phyloP scores from a whole-genome alignment of 92 coral and sea anemone genomes.

The Pocillopora grandis region DNA sequence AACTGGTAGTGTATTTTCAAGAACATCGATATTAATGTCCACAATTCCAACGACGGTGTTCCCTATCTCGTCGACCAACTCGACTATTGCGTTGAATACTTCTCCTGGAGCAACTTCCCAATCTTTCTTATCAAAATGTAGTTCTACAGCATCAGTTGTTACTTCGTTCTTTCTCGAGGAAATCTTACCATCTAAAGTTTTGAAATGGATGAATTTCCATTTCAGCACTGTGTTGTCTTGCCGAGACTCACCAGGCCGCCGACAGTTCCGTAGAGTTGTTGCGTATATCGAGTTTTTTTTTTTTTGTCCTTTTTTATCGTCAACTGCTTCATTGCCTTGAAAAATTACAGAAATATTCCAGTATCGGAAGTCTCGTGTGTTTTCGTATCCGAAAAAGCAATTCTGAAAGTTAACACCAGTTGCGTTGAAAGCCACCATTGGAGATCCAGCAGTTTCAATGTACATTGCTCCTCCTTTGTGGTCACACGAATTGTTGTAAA shows the following conservation, averaged over 20 bases:
- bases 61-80: constrained; percentile 75
- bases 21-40: constrained; percentile 38
- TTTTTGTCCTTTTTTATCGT: constrained; percentile 37
- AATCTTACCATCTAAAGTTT: constrained; percentile 26
- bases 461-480: constrained; percentile 90
- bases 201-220: constrained; percentile 73
- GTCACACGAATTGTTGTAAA: constrained; percentile 54
- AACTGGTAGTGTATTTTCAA: constrained; percentile 1
- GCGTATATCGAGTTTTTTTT: constrained; percentile 72
- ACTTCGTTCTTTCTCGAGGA: constrained; percentile 52
- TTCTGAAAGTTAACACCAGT: constrained; percentile 62
- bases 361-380: constrained; percentile 34
- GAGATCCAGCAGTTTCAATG: constrained; percentile 85
- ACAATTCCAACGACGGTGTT: constrained; percentile 78
- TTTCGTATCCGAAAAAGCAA: constrained; percentile 73
- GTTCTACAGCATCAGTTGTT: constrained; percentile 74
- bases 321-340: constrained; percentile 60
- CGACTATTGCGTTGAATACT: constrained; percentile 60
- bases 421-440: constrained; percentile 72
- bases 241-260: constrained; percentile 62
- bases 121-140: constrained; percentile 43
- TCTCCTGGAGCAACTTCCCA: constrained; percentile 86
- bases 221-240: constrained; percentile 61
- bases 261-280: constrained; percentile 80
- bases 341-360: constrained; percentile 74